Evolutionary conservation across 2,888 invertebrate genomes (phyloP).

Genomic region (Pristionchus entomophagus): DNA sequence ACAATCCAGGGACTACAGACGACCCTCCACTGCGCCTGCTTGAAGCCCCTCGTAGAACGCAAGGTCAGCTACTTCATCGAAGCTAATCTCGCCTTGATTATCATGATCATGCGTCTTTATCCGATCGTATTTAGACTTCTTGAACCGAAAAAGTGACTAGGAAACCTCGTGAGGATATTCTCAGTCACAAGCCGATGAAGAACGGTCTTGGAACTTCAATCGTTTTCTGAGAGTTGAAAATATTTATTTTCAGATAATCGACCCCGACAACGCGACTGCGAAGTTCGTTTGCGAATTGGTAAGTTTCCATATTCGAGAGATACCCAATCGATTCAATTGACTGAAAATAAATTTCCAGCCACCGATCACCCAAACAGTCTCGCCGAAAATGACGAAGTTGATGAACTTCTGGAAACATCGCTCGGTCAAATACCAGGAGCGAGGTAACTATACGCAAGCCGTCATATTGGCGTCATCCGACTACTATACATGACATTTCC

Average conservation of each 20-base stretch:
- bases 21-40: constrained; percentile 59
- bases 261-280: neutral
- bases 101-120: neutral
- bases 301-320: neutral
- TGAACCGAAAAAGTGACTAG: no score
- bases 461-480: neutral
- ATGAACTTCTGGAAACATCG: constrained; percentile 30
- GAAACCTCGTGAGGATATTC: no score
- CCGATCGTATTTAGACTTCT: neutral
- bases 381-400: neutral
- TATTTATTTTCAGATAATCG: constrained; percentile 8
- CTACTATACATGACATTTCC: neutral
- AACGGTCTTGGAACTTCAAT: neutral
- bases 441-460: neutral
- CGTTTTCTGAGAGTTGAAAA: neutral
- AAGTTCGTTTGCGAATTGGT: constrained; percentile 27
- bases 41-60: constrained; percentile 40
- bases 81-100: neutral
- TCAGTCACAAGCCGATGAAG: no score
- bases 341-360: neutral
- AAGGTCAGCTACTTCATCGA: constrained; percentile 1
- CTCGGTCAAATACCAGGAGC: constrained; percentile 18
- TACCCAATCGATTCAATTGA: neutral
- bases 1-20: constrained; percentile 58
- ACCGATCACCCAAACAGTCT: neutral